Conservation (phyloP, 2,888 invertebrate species). For the Chaitophorus viminalis region DNA sequence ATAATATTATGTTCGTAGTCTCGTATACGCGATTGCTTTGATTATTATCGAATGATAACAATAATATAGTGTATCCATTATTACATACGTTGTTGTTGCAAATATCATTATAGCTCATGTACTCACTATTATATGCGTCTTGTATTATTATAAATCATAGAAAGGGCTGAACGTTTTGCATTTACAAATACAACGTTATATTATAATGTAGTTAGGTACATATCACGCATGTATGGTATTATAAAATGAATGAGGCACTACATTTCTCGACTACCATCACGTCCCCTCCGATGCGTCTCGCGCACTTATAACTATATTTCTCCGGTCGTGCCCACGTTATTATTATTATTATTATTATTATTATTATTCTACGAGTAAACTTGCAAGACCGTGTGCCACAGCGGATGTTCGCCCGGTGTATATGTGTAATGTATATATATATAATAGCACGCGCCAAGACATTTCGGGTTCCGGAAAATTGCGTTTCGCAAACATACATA, state of each 20-base stretch:
- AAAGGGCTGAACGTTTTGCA: too few species aligned
- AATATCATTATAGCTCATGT: too few species aligned
- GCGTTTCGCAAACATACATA: slow-evolving; percentile 46
- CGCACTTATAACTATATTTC: slow-evolving; percentile 8
- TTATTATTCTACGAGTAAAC: slow-evolving; percentile 35
- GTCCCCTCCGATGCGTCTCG: too few species aligned
- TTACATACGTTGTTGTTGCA: too few species aligned
- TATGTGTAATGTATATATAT: not conserved
- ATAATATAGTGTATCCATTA: too few species aligned
- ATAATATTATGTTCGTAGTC: too few species aligned
- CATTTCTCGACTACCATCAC: not conserved
- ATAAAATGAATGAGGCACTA: not conserved
- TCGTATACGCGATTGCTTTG: too few species aligned
- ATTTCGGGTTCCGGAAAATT: slow-evolving; percentile 54
- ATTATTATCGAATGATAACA: too few species aligned
- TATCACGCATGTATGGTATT: not conserved
- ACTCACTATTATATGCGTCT: too few species aligned
- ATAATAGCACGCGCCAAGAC: slow-evolving; percentile 44
- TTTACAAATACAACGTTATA: not conserved
- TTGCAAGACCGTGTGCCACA: not conserved
- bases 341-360: not conserved
- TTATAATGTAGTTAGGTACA: not conserved
- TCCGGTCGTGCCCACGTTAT: not conserved
- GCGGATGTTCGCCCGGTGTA: slow-evolving; percentile 17
- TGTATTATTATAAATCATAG: too few species aligned